These are phyloP conservation scores for Stenolophus ochropezus DNA, from an alignment of 2,888 invertebrate genomes.

Conservation along the genomic window DNA sequence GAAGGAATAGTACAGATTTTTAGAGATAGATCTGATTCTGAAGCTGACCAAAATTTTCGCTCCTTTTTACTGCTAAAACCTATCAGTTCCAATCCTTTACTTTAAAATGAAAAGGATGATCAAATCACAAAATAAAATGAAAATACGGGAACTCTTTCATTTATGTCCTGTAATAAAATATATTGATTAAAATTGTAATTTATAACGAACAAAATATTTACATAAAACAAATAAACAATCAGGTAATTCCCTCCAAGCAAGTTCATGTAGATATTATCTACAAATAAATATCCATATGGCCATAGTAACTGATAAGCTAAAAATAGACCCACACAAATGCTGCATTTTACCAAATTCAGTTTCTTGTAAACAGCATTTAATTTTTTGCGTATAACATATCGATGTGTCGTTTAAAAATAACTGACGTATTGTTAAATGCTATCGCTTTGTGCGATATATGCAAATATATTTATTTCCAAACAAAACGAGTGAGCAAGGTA, in stretches of 20 bases:
- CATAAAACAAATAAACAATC: neutral
- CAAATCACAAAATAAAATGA: too few species aligned
- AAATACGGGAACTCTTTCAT: too few species aligned
- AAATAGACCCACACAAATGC: constrained; percentile 33
- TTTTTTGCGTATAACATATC: neutral
- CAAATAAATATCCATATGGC: constrained; percentile 33
- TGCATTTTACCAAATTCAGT: constrained; percentile 2
- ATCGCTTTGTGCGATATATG: constrained; percentile 8
- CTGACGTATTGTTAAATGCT: constrained; percentile 12
- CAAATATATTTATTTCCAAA: constrained; percentile 18
- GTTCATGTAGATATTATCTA: constrained; percentile 3
- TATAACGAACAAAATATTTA: neutral
- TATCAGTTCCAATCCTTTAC: too few species aligned
- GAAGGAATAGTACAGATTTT: too few species aligned
- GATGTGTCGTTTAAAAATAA: constrained; percentile 22
- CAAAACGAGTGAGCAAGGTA: constrained; percentile 12
- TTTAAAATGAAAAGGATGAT: too few species aligned
- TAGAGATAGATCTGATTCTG: too few species aligned
- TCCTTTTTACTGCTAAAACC: too few species aligned
- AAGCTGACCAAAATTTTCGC: too few species aligned
- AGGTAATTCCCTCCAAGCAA: constrained; percentile 14
- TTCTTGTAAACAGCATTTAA: neutral
- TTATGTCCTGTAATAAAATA: too few species aligned
- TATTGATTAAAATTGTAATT: neutral
- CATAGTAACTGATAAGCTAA: constrained; percentile 28